phyloP scores from a whole-genome alignment of 2,888 invertebrate genomes.

The Cryptus viduatorius region DNA sequence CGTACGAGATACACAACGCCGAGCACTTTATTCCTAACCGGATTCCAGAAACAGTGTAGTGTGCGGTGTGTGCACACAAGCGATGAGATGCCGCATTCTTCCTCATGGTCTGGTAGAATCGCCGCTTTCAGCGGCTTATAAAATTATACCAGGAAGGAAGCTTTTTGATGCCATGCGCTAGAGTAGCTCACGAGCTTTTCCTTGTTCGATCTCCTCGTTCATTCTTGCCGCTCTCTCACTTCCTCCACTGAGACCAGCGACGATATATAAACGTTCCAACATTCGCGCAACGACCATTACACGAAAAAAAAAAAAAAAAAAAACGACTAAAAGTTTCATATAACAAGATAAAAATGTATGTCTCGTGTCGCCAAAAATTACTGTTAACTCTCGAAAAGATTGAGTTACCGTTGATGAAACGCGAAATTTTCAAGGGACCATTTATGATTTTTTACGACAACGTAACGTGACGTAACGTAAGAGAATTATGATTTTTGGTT shows the following conservation, averaged over 20 bases:
- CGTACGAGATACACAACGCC: conserved; percentile 40
- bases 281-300: conserved; percentile 24
- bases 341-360: too few relatives aligned
- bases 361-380: too few relatives aligned
- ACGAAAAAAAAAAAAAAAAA: not conserved
- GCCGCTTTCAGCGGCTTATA: conserved; percentile 68
- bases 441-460: too few relatives aligned
- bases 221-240: conserved; percentile 44
- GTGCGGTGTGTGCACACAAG: conserved; percentile 46
- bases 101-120: conserved; percentile 46
- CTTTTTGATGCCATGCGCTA: conserved; percentile 25
- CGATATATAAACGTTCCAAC: conserved; percentile 57
- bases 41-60: conserved; percentile 52
- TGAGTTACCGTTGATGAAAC: too few relatives aligned
- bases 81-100: conserved; percentile 33
- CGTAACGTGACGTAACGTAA: too few relatives aligned
- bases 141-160: conserved; percentile 64
- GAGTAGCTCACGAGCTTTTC: conserved; percentile 47
- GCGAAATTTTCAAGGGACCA: too few relatives aligned
- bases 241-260: conserved; percentile 24
- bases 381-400: too few relatives aligned
- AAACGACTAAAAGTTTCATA: not conserved
- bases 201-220: conserved; percentile 51
- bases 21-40: conserved; percentile 60
- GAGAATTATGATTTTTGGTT: too few relatives aligned